Conservation (phyloP, 2,113 vertebrate species). For the Bubo bubo region DNA sequence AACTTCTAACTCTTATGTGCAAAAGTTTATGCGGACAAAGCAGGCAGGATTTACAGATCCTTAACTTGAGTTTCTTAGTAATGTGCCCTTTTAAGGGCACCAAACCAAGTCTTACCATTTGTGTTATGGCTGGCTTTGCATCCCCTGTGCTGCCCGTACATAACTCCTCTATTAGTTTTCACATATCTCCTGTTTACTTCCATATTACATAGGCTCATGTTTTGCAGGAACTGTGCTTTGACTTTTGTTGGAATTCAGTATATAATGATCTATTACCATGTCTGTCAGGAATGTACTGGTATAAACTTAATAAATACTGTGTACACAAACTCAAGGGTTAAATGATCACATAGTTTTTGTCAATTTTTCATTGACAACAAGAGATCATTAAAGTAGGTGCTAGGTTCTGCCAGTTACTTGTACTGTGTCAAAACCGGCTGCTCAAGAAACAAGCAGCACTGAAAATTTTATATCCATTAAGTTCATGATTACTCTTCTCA, state of each 20-base stretch:
- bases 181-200: neutral
- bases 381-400: neutral
- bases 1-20: accelerated
- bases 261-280: neutral
- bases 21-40: neutral
- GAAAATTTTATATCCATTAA: neutral
- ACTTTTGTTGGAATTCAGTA: neutral
- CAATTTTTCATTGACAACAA: neutral
- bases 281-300: neutral
- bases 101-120: neutral
- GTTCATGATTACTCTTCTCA: neutral
- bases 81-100: neutral
- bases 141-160: neutral
- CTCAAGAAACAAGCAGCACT: neutral
- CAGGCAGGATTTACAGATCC: neutral
- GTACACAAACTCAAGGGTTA: neutral
- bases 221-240: neutral
- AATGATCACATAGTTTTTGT: neutral
- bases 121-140: neutral
- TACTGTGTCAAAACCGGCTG: neutral
- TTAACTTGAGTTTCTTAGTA: too few species aligned
- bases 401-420: neutral
- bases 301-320: neutral
- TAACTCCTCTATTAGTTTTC: neutral
- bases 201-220: neutral